phyloP scores from a whole-genome alignment of 2,888 invertebrate genomes.

The Drosophila rubida region DNA sequence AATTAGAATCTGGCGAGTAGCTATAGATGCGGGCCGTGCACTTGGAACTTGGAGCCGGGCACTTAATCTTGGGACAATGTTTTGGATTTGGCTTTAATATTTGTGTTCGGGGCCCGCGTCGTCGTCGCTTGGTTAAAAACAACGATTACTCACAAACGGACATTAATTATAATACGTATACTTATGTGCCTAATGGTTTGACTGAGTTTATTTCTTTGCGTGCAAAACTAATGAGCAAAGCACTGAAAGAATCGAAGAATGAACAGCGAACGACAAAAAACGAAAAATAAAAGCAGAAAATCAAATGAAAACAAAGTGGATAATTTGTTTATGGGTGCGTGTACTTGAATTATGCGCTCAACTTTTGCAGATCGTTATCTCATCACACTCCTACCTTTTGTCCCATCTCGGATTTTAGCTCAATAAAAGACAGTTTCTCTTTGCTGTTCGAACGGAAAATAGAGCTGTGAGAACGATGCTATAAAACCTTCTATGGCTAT shows the following conservation, averaged over 20 bases:
- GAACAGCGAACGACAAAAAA: background rate
- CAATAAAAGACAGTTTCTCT: background rate
- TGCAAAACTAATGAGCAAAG: slow-evolving; percentile 16
- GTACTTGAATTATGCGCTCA: slow-evolving; percentile 32
- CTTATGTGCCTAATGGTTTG: slow-evolving; percentile 22
- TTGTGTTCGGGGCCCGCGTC: slow-evolving; percentile 12
- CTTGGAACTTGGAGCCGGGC: slow-evolving; percentile 20
- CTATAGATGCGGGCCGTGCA: slow-evolving; percentile 34
- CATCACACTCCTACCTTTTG: slow-evolving; percentile 28
- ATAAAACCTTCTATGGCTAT: background rate
- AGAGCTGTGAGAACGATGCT: background rate
- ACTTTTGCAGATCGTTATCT: slow-evolving; percentile 38
- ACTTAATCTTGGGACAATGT: slow-evolving; percentile 22
- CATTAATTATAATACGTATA: slow-evolving; percentile 64
- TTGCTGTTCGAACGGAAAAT: background rate
- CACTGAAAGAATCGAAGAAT: slow-evolving; percentile 6
- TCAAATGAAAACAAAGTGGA: slow-evolving; percentile 12
- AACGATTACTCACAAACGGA: slow-evolving; percentile 65
- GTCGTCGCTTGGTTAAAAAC: slow-evolving; percentile 30
- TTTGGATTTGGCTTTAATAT: slow-evolving; percentile 10
- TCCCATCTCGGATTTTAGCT: slow-evolving; percentile 15
- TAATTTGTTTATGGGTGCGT: slow-evolving; percentile 47
- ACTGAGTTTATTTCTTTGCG: slow-evolving; percentile 21
- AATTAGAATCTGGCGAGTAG: slow-evolving; percentile 12
- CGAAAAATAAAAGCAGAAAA: slow-evolving; percentile 1